These are phyloP conservation scores for Marcusenius ussheri DNA, from an alignment of 2,113 vertebrate species.

Conservation along the genomic window DNA sequence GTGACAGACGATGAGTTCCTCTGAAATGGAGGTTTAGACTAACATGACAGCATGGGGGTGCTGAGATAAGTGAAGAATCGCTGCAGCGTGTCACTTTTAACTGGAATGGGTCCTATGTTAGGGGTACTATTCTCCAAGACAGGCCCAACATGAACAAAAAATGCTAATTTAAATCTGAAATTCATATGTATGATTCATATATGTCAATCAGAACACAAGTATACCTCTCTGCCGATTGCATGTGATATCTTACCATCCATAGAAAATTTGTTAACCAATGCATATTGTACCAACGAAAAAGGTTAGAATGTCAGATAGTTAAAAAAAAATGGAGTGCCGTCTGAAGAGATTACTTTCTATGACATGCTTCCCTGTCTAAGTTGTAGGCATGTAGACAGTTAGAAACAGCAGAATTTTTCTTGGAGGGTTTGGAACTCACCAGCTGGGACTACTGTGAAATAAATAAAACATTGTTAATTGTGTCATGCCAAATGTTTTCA, in stretches of 20 bases:
- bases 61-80: conserved; percentile 8
- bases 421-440: neutral
- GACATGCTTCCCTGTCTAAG: neutral
- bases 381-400: neutral
- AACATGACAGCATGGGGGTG: conserved; percentile 38
- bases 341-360: neutral
- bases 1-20: conserved; percentile 45
- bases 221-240: neutral
- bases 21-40: conserved; percentile 40
- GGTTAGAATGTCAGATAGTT: neutral
- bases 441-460: conserved; percentile 25
- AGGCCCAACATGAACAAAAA: neutral
- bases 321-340: neutral
- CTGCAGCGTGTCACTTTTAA: neutral
- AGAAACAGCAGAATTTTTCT: neutral
- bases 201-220: neutral
- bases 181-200: neutral
- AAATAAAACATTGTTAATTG: conserved; percentile 26
- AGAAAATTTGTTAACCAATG: neutral
- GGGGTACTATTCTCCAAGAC: neutral
- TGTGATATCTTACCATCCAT: neutral
- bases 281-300: neutral
- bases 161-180: neutral
- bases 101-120: neutral
- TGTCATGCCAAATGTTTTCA: conserved; percentile 21